phyloP scores from a whole-genome alignment of 2,888 invertebrate genomes.

The Sarcophaga caerulescens region DNA sequence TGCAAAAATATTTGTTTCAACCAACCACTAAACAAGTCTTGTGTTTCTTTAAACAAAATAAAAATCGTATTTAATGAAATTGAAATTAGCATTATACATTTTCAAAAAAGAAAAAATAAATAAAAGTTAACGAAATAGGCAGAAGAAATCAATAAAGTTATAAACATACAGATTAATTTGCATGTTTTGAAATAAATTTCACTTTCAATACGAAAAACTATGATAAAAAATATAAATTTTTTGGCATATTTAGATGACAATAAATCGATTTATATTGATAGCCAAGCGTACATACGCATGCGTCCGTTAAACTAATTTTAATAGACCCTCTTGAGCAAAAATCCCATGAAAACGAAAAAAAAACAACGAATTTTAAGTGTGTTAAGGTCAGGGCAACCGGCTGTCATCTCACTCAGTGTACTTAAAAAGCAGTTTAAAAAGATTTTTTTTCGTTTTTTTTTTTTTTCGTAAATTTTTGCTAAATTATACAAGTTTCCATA shows the following conservation, averaged over 20 bases:
- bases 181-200: conserved; percentile 32
- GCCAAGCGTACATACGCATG: no score
- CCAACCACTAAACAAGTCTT: not conserved
- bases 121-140: no score
- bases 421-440: no score
- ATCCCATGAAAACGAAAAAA: not conserved
- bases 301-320: no score
- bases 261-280: no score
- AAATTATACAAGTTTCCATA: no score
- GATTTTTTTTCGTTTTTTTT: no score
- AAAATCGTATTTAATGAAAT: not conserved
- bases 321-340: no score
- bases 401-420: conserved; percentile 26
- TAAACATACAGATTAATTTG: conserved; percentile 6
- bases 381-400: conserved; percentile 69
- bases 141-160: no score
- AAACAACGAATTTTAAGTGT: conserved; percentile 47
- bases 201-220: not conserved
- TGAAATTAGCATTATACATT: conserved; percentile 2
- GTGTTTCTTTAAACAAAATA: not conserved
- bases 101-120: no score
- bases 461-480: no score
- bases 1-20: conserved; percentile 7
- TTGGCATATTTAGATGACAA: no score
- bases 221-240: not conserved